These are phyloP conservation scores for Cryptoblepharus egeriae DNA, from an alignment of 2,797 vertebrate species.

Conservation along the genomic window DNA sequence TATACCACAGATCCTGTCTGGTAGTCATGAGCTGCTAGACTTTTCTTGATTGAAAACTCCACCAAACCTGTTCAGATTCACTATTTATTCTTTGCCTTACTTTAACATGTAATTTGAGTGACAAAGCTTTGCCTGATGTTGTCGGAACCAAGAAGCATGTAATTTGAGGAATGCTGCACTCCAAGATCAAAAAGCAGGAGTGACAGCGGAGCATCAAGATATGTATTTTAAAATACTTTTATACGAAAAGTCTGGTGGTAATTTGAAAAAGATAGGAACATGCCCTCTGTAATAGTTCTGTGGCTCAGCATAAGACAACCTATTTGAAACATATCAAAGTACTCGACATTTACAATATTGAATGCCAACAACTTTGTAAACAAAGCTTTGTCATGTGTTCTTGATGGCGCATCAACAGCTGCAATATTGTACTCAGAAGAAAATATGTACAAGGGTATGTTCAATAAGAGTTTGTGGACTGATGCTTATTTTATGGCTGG, in stretches of 20 bases:
- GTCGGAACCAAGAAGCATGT: background rate
- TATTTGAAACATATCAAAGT: constrained; percentile 17
- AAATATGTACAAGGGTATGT: background rate
- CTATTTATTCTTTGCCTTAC: background rate
- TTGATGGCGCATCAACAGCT: background rate
- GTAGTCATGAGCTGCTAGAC: no score
- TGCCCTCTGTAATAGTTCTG: background rate
- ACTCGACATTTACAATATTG: background rate
- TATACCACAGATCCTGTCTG: no score
- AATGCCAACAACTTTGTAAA: constrained; percentile 14
- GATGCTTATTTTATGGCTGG: background rate
- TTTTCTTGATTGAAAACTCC: background rate
- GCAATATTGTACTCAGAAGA: background rate
- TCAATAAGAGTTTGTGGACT: background rate
- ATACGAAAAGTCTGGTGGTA: background rate
- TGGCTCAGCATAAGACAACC: background rate
- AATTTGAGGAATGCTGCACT: background rate
- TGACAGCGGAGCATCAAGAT: rapidly evolving
- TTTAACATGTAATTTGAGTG: background rate
- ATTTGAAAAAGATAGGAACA: background rate
- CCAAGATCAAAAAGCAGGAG: background rate
- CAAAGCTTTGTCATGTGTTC: background rate
- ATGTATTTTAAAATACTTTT: background rate
- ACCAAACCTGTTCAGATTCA: background rate
- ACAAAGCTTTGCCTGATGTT: background rate